phyloP scores from a whole-genome alignment of 2,113 vertebrate species.

The Perccottus glenii region DNA sequence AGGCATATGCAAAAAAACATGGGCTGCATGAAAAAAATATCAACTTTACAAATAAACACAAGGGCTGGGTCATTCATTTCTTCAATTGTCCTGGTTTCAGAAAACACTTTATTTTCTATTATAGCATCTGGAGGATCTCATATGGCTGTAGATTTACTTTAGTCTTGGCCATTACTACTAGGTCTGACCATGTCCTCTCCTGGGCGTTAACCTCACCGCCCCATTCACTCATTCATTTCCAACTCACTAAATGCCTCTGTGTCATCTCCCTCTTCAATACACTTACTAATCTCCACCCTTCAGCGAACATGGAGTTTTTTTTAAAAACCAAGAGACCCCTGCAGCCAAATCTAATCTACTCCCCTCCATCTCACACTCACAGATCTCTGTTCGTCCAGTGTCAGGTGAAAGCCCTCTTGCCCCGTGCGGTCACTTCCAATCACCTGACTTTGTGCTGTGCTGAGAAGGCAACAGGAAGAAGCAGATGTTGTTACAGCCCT shows the following conservation, averaged over 20 bases:
- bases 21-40: too few species aligned
- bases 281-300: constrained; percentile 15
- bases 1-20: too few species aligned
- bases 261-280: constrained; percentile 24
- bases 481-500: constrained; percentile 4
- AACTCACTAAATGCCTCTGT: constrained; percentile 40
- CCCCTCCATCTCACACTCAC: constrained; percentile 41
- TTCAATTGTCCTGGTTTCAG: too few species aligned
- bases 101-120: too few species aligned
- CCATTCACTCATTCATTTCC: constrained; percentile 35
- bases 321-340: constrained; percentile 26
- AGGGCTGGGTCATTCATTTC: too few species aligned
- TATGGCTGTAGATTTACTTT: constrained; percentile 2
- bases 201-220: constrained; percentile 39
- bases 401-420: constrained; percentile 44
- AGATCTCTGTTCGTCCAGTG: constrained; percentile 38
- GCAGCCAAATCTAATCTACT: constrained; percentile 49
- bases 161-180: constrained; percentile 10
- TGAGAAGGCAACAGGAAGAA: constrained; percentile 1
- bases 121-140: constrained; percentile 6
- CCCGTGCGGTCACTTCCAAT: constrained; percentile 51
- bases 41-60: too few species aligned
- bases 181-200: constrained; percentile 28
- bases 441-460: constrained; percentile 12
- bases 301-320: constrained; percentile 18